Base-by-base conservation (phyloP, 1,140 invertebrate species). In the Drosophila burlai region DNA sequence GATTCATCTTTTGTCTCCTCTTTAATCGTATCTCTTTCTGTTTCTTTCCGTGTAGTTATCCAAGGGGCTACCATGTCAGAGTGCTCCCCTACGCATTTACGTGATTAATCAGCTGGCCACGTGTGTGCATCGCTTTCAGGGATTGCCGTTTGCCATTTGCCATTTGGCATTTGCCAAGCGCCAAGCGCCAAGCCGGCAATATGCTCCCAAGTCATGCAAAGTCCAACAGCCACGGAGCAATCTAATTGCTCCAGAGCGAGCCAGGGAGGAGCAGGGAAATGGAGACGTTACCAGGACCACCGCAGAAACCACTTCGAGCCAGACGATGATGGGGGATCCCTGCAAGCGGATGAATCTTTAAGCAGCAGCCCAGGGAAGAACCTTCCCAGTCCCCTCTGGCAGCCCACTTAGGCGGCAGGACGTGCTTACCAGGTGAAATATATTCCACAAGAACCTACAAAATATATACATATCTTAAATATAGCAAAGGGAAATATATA, bases 91-190 rank as follows among this genome's bases (percentile, higher is more conserved):
- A 87, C 85, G 85, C 84, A 87, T 90, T 89, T 87, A 87, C 84
- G 84, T 87, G 84, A 87, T 87, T 87, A 87, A 84, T 89, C 84
- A 89, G 84, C 67, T 84, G 85, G 77, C 85, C 84, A 89, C 84
- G 85, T 89, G 83, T 81, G 74, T 76, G 67, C 71, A 60, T 72
- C 69, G 69, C 72, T 59, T 52, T 68, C 40, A 45, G 55, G 50
- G 45, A 34, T 45, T 29, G 64, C 31, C 31, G 60, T 46, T 38
- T 36, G 63, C 31, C 60, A 36, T 59, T 26, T 34, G 50, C 50
- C 29, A 21, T 26, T 26, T 26, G 24, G 24, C 26, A 26, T 26
- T 26, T 26, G 26, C 26, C 26, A 24, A 24, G 24, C 24, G 26
- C 26, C 26, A 26, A 49, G 50, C 52, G 26, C 38, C 43, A 13